Evolutionary conservation across 2,888 invertebrate species (phyloP).

Genomic region (Achlya flavicornis): DNA sequence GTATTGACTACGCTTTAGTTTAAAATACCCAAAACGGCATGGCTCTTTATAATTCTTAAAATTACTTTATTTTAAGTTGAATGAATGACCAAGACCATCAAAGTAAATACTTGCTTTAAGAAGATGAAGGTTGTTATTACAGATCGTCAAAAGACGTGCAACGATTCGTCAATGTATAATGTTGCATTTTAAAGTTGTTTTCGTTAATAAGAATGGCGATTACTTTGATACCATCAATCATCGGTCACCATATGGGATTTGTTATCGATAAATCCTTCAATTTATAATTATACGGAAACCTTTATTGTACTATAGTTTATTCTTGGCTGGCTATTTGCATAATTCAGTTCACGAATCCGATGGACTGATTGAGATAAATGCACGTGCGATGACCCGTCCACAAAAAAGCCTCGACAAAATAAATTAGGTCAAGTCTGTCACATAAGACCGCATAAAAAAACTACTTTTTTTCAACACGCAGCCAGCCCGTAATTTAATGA

Average conservation of each 20-base stretch:
- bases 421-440: constrained; percentile 69
- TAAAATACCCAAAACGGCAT: background rate
- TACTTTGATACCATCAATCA: background rate
- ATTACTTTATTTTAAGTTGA: background rate
- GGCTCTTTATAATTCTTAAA: background rate
- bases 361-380: constrained; percentile 73
- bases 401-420: constrained; percentile 42
- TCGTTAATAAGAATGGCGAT: background rate
- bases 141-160: constrained; percentile 2
- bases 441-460: constrained; percentile 37
- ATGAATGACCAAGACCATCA: background rate
- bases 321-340: constrained; percentile 45
- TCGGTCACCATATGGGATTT: background rate
- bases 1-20: background rate
- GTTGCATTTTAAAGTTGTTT: background rate
- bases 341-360: constrained; percentile 50
- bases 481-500: constrained; percentile 39
- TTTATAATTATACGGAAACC: constrained; percentile 8
- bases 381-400: constrained; percentile 50
- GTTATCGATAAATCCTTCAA: constrained; percentile 1
- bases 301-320: background rate
- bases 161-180: constrained; percentile 1
- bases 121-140: constrained; percentile 2
- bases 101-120: constrained; percentile 1
- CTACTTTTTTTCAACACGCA: constrained; percentile 47